Evolutionary conservation across 2,113 vertebrate species (phyloP), one percentile per base, ranked within the genome.

Genomic region (Eurystomus gularis): DNA sequence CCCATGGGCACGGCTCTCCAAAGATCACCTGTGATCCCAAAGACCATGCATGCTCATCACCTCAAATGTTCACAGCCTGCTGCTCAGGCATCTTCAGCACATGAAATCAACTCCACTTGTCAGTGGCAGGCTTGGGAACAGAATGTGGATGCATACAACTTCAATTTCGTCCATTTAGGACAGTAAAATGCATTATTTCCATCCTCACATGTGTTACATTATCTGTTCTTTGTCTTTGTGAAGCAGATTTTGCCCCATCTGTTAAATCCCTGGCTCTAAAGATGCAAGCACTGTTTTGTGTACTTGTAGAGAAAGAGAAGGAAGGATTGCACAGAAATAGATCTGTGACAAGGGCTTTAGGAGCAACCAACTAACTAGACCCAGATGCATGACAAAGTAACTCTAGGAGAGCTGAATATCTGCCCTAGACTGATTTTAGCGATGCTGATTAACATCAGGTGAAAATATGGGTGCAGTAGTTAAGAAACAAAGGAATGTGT

Each of bases 401-500:
- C 90, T 95, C 55, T 64, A 86, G 55, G 92, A 79, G 39, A 79
- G 66, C 26, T 75, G 49, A 81, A 39, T 90, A 86, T 96, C 90
- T 92, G 65, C n/a, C 35, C 87, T 68, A 88, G 81, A 88, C 89
- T 80, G 93, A 94, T 76, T 93, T 87, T 86, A 93, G 88, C 25
- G 88, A 16, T 61, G 57, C 65, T 72, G 94, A 95, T 95, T 87
- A 89, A 69, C 40, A 94, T 86, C 94, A 85, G 54, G 62, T 42
- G 49, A 93, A 88, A 92, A 95, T 28, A 57, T 82, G 37, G 79
- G 55, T 82, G 64, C 78, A 76, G 68, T 75, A 94, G 55, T 89
- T 92, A 81, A 96, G 91, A 96, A 96, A 90, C 54, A 88, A 61
- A 95, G 81, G 86, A 89, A 86, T 95, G 82, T 93, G 55, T 95